phyloP scores from a whole-genome alignment of 92 coral and sea anemone genomes.

The Porites rus region DNA sequence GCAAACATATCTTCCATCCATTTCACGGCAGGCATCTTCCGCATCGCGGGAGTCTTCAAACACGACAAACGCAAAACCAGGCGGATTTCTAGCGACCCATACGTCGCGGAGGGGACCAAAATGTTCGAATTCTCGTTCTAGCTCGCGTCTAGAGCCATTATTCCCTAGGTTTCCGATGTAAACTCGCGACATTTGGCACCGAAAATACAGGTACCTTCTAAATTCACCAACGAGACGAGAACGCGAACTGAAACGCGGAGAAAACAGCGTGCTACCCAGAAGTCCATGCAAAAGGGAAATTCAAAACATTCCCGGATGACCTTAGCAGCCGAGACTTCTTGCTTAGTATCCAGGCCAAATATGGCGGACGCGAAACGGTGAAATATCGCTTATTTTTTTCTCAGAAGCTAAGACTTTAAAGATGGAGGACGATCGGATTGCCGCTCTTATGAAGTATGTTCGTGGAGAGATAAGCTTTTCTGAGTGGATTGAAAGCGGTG shows the following conservation, averaged over 20 bases:
- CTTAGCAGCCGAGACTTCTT: not conserved
- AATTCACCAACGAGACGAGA: not conserved
- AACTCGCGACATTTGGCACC: slow-evolving; percentile 79
- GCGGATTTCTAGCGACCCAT: slow-evolving; percentile 99
- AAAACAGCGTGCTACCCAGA: no score
- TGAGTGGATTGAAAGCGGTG: slow-evolving; percentile 87
- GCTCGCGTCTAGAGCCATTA: slow-evolving; percentile 92
- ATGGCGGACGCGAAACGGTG: slow-evolving; percentile 24
- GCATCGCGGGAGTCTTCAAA: slow-evolving; percentile 98
- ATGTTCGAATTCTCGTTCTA: slow-evolving; percentile 86
- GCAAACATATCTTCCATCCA: slow-evolving; percentile 82
- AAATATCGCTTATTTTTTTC: no score
- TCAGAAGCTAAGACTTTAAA: not conserved
- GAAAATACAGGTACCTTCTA: slow-evolving; percentile 3
- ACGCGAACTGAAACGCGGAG: not conserved
- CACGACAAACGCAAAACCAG: slow-evolving; percentile 97
- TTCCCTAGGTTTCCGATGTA: slow-evolving; percentile 96
- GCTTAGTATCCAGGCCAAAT: slow-evolving; percentile 41
- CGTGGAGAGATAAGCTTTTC: slow-evolving; percentile 93
- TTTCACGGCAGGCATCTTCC: slow-evolving; percentile 85
- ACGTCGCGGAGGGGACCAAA: slow-evolving; percentile 96
- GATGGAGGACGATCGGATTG: slow-evolving; percentile 25
- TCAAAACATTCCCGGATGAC: slow-evolving; percentile 16
- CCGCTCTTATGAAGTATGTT: slow-evolving; percentile 80
- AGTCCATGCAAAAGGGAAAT: no score